Conservation (phyloP, 2,888 invertebrate genomes). For the Iphiclides podalirius region DNA sequence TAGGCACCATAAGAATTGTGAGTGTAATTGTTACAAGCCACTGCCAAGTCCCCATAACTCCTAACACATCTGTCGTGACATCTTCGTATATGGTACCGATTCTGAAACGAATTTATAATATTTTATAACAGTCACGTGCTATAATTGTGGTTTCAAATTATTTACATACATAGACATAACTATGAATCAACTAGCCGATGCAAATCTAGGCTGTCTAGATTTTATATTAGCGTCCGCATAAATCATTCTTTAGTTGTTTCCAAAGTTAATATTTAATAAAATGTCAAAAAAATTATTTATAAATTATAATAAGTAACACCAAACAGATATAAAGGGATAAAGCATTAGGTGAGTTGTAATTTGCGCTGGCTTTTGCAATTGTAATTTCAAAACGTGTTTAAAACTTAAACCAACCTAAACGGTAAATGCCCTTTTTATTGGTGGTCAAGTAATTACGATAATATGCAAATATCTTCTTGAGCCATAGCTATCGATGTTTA, state of each 20-base stretch:
- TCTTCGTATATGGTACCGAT: slow-evolving; percentile 69
- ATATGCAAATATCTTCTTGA: too few species aligned
- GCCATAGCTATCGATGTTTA: not conserved
- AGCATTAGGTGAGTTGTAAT: too few species aligned
- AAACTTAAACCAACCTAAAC: not conserved
- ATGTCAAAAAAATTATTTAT: too few species aligned
- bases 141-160: not conserved
- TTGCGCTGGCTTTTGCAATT: not conserved
- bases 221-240: not conserved
- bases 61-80: slow-evolving; percentile 65
- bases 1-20: slow-evolving; percentile 46
- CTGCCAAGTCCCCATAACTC: slow-evolving; percentile 66
- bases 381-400: not conserved
- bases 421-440: not conserved
- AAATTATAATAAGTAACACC: too few species aligned
- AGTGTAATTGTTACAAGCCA: slow-evolving; percentile 60
- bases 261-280: too few species aligned
- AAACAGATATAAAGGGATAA: too few species aligned
- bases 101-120: slow-evolving; percentile 34
- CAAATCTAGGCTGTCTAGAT: slow-evolving; percentile 3
- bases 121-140: not conserved
- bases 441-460: too few species aligned
- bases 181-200: not conserved
- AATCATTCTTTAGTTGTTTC: too few species aligned
- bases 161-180: slow-evolving; percentile 18